These are phyloP conservation scores for Podarcis lilfordi DNA, from an alignment of 2,797 vertebrate species.

Conservation along the genomic window DNA sequence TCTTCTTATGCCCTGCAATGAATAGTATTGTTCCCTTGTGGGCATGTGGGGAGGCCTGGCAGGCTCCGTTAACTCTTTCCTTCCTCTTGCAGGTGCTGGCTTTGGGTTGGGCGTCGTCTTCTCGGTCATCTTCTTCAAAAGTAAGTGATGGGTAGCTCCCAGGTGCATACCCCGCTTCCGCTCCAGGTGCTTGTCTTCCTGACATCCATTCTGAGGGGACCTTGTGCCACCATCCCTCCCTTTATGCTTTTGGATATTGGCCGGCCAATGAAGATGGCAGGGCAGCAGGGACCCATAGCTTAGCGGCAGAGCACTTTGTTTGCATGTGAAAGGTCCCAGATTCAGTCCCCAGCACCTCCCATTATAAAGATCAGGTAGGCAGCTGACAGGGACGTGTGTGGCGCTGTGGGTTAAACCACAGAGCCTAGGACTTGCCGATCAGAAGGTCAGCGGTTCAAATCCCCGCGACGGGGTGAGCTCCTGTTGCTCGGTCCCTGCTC, in stretches of 20 bases:
- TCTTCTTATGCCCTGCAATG: neutral
- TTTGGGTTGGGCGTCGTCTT: constrained; percentile 88
- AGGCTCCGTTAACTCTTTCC: constrained; percentile 5
- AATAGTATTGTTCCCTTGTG: neutral
- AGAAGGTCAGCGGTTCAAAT: too few species aligned
- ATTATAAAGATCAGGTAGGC: too few species aligned
- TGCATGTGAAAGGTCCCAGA: too few species aligned
- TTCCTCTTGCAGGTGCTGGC: constrained; percentile 83
- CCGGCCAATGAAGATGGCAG: neutral
- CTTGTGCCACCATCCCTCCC: too few species aligned
- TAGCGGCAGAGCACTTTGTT: neutral
- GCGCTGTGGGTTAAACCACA: too few species aligned
- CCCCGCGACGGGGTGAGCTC: too few species aligned
- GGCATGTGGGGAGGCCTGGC: accelerated
- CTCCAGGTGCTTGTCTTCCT: neutral
- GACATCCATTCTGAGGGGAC: neutral
- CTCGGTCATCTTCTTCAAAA: constrained; percentile 91
- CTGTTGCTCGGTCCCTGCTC: too few species aligned
- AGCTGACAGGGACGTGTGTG: too few species aligned
- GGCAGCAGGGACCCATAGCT: neutral
- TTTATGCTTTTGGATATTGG: neutral
- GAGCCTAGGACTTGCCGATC: too few species aligned
- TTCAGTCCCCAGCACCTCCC: too few species aligned
- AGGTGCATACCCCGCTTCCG: neutral
- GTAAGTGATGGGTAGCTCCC: constrained; percentile 77